Evolutionary conservation across 2,888 invertebrate genomes (phyloP).

Genomic region (Colletes collaris): DNA sequence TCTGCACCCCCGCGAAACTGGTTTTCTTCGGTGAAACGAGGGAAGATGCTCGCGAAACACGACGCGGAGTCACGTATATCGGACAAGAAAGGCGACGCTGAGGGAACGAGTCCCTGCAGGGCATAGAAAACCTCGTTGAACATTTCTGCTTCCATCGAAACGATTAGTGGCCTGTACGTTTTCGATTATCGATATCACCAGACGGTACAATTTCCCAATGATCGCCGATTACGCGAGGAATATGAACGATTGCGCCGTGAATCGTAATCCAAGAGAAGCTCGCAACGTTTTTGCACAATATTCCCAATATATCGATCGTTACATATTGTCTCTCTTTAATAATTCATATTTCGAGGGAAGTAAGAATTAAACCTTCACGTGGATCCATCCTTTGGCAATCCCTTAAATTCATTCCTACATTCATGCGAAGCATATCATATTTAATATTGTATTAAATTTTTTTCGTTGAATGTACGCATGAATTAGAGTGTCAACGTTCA

Average conservation of each 20-base stretch:
- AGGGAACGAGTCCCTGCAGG: constrained; percentile 29
- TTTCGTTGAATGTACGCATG: no score
- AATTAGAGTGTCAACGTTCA: no score
- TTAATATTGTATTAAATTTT: no score
- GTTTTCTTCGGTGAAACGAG: constrained; percentile 8
- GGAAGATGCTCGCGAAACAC: constrained; percentile 46
- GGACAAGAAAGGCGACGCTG: constrained; percentile 29
- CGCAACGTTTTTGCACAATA: no score
- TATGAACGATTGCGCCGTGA: neutral
- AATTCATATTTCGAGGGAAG: no score
- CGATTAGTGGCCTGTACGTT: constrained; percentile 1
- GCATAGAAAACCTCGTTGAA: constrained; percentile 1
- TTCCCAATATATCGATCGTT: no score
- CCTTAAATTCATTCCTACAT: no score
- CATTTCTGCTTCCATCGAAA: neutral
- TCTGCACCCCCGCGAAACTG: constrained; percentile 25
- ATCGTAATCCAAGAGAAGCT: no score
- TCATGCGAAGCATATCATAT: no score
- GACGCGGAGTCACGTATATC: constrained; percentile 61
- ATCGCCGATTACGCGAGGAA: neutral
- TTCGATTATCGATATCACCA: constrained; percentile 8
- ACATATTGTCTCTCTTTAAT: no score
- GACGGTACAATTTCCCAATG: neutral
- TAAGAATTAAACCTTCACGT: no score
- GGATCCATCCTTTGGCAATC: no score